Percentiles rank a stretch among this genome's conserved stretches.
Conservation (phyloP, 2,888 invertebrate species). For the Eulithis testata region DNA sequence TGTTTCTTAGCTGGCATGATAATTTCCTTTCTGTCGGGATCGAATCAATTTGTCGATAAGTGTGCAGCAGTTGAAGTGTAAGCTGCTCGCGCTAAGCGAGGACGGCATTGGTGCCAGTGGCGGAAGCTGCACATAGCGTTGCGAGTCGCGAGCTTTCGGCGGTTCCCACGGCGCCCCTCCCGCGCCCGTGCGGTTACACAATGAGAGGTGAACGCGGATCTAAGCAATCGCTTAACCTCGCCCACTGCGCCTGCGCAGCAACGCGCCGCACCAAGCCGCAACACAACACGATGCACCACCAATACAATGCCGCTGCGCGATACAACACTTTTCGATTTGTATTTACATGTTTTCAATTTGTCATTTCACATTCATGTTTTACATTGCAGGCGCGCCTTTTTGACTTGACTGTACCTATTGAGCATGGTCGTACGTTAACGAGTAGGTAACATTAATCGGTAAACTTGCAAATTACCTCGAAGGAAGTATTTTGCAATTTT, state of each 20-base stretch:
- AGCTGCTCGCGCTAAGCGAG: conserved; percentile 54
- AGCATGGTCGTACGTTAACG: conserved; percentile 21
- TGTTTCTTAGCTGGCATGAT: conserved; percentile 60
- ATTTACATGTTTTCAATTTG: conserved; percentile 42
- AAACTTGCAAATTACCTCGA: conserved; percentile 40
- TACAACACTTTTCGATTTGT: conserved; percentile 37
- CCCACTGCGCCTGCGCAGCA: conserved; percentile 73
- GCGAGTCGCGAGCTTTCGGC: conserved; percentile 74
- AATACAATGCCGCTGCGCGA: conserved; percentile 34
- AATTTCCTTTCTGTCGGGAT: conserved; percentile 74
- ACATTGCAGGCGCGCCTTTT: conserved; percentile 26
- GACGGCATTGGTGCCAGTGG: conserved; percentile 59
- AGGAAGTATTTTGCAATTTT: conserved; percentile 44
- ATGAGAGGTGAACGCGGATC: conserved; percentile 84
- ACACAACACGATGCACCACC: conserved; percentile 51
- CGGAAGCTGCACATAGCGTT: conserved; percentile 76
- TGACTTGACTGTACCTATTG: conserved; percentile 26
- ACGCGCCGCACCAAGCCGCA: conserved; percentile 36
- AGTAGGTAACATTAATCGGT: conserved; percentile 21
- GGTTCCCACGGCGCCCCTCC: conserved; percentile 79
- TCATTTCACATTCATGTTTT: conserved; percentile 37
- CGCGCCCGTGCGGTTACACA: conserved; percentile 74
- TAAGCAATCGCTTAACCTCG: conserved; percentile 85
- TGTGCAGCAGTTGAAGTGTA: conserved; percentile 64
- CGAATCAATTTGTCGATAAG: conserved; percentile 69